Base-by-base conservation (phyloP, 2,888 invertebrate species). In the Athrips mouffetella region DNA sequence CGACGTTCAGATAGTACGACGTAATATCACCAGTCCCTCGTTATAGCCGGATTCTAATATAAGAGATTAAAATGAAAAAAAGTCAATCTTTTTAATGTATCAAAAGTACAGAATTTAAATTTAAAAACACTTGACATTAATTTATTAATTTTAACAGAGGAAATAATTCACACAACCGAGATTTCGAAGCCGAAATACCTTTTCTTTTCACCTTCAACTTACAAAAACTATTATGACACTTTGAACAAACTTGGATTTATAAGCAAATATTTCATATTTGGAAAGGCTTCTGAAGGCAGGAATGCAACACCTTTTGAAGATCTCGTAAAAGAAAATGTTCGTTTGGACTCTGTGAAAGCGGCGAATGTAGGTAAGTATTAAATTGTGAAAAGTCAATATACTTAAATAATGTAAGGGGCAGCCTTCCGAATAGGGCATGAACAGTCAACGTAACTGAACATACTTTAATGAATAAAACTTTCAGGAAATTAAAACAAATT, bases 151-250 rank as follows among this genome's bases (percentile, higher is more conserved):
- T 8, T 47, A 66, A 31, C 67, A 83, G 82, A 62, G 59, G 83
- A 83, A 60, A 30, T 83, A n/a, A 50, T 60, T 11, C 80, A 82
- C 53, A 65, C 73, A 1, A 57, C 74, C 23, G 56, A 62, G 4
- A 78, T 82, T 40, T 76, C 83, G 1, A 76, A 73, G 27, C 81
- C 83, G 2, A 80, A 72, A 49, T 76, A 69, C 33, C 51, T 80
- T 7, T 79, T 83, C 45, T 44, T 80, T 4, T 83, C 83, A 1
- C 65, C 68, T 5, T 59, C 60, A 21, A 62, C 71, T 0, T 73
- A 66, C 37, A 63, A 73, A 11, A 58, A 20, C 0, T 73, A 67
- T 52, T 65, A 67, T 42, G 50, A 67, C 23, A 61, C 53, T 0
- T 59, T 80, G 25, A 60, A 53, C 39, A 55, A 21, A 8, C 50